phyloP scores from a whole-genome alignment of 2,113 vertebrate genomes.

The Carassius gibelio region DNA sequence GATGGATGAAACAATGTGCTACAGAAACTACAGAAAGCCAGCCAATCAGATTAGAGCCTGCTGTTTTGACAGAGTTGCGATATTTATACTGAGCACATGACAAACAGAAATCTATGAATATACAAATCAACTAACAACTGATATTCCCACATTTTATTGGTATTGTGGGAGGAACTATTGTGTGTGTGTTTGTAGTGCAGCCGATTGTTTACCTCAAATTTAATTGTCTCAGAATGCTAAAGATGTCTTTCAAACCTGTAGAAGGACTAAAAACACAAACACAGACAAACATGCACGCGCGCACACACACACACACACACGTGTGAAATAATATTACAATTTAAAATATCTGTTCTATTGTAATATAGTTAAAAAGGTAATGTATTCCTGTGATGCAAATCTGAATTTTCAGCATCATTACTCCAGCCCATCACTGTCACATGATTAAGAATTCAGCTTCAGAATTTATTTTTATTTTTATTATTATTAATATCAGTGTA shows the following conservation, averaged over 20 bases:
- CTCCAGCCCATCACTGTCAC: too few relatives aligned
- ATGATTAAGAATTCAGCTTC: too few relatives aligned
- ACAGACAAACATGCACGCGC: too few relatives aligned
- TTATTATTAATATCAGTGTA: too few relatives aligned
- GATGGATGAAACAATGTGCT: neutral
- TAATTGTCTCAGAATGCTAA: slow-evolving; percentile 28
- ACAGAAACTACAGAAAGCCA: neutral
- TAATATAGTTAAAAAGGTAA: neutral
- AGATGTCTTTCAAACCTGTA: too few relatives aligned
- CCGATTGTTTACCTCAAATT: neutral
- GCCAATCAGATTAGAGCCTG: neutral
- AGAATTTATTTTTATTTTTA: too few relatives aligned
- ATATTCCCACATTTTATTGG: neutral
- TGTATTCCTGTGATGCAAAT: too few relatives aligned
- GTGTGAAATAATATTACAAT: too few relatives aligned
- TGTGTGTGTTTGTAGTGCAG: neutral
- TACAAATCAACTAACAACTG: neutral
- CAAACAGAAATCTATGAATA: neutral
- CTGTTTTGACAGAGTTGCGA: neutral
- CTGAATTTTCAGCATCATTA: too few relatives aligned
- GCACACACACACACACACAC: too few relatives aligned
- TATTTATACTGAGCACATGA: neutral
- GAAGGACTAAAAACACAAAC: too few relatives aligned
- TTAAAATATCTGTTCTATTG: too few relatives aligned
- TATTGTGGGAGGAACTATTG: neutral